Percentiles rank a stretch among this genome's conserved stretches.
These are phyloP conservation scores for Pinctada fucata DNA, from an alignment of 2,888 invertebrate genomes.

Conservation along the genomic window DNA sequence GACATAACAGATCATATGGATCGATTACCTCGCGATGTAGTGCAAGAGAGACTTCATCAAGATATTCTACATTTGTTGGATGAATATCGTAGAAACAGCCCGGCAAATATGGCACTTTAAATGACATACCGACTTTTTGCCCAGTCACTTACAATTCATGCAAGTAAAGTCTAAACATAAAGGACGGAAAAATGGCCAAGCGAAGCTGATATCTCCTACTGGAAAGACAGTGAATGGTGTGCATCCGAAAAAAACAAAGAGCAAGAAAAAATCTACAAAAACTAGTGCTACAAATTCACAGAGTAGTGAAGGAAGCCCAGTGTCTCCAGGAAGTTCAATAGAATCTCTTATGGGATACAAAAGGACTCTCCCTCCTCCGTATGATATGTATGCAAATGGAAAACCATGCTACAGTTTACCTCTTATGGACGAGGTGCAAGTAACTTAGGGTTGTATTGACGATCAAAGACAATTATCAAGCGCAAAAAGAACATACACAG, in stretches of 20 bases:
- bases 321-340: conserved; percentile 64
- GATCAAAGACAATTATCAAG: conserved; percentile 48
- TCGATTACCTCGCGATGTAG: conserved; percentile 93
- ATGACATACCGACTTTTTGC: conserved; percentile 58
- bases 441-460: conserved; percentile 44
- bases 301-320: conserved; percentile 55
- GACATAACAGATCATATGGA: conserved; percentile 99
- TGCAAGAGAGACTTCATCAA: conserved; percentile 92
- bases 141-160: conserved; percentile 57
- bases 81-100: conserved; percentile 82
- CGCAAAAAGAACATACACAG: conserved; percentile 31
- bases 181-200: conserved; percentile 50
- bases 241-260: conserved; percentile 50
- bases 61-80: conserved; percentile 94
- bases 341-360: conserved; percentile 67
- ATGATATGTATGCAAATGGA: conserved; percentile 55
- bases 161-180: conserved; percentile 52
- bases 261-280: conserved; percentile 56
- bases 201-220: conserved; percentile 45
- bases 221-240: conserved; percentile 45
- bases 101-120: conserved; percentile 55
- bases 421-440: conserved; percentile 43
- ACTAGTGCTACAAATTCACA: conserved; percentile 42
- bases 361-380: conserved; percentile 59
- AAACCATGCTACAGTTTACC: conserved; percentile 45